Evolutionary conservation across 2,888 invertebrate genomes (phyloP).

Genomic region (Torymus tubicola): DNA sequence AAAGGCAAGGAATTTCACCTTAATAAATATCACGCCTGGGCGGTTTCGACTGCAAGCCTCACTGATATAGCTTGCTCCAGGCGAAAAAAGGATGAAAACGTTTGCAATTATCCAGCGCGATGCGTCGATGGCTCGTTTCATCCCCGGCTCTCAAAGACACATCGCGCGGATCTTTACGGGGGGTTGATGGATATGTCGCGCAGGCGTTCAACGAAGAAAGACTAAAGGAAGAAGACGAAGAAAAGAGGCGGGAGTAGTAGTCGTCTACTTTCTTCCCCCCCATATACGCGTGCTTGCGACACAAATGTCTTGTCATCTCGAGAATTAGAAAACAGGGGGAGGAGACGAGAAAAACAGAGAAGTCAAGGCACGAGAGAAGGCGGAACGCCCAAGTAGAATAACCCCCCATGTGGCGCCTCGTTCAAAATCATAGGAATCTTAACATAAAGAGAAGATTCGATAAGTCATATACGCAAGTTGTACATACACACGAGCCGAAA

Average conservation of each 20-base stretch:
- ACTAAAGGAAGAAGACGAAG: not conserved
- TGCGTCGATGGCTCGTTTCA: conserved; percentile 19
- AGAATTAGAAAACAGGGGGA: conserved; percentile 11
- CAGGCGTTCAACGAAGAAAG: not conserved
- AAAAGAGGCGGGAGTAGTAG: not conserved
- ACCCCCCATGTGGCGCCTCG: too few species aligned
- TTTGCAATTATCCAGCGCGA: conserved; percentile 21
- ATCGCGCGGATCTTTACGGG: conserved; percentile 1
- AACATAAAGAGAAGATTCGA: conserved; percentile 22
- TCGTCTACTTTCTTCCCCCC: conserved; percentile 10
- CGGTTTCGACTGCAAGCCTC: not conserved
- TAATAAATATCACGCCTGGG: conserved; percentile 25
- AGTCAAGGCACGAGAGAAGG: too few species aligned
- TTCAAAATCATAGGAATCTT: not conserved
- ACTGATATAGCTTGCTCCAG: not conserved
- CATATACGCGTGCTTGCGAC: not conserved
- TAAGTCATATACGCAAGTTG: conserved; percentile 22
- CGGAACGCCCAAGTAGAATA: too few species aligned
- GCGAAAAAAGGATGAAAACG: conserved; percentile 5
- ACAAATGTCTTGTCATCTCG: conserved; percentile 34
- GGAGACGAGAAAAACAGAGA: conserved; percentile 23
- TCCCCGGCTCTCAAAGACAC: not conserved
- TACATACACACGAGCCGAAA: not conserved
- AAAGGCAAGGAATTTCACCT: conserved; percentile 17
- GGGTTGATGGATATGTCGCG: conserved; percentile 42